phyloP scores from a whole-genome alignment of 2,797 vertebrate species.

The Ammospiza maritima region DNA sequence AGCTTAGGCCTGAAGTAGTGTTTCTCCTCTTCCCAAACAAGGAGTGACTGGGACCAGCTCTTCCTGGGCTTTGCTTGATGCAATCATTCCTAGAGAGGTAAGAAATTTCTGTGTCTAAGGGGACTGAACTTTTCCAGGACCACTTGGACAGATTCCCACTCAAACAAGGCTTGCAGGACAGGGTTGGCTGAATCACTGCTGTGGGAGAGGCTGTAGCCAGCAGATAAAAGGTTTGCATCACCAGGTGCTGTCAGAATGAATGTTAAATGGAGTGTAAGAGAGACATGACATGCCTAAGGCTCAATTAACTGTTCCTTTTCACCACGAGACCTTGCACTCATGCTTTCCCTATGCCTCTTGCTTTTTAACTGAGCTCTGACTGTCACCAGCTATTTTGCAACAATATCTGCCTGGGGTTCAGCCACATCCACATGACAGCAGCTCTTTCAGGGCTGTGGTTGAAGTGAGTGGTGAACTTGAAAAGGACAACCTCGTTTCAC shows the following conservation, averaged over 20 bases:
- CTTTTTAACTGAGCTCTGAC: not conserved
- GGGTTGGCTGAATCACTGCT: not conserved
- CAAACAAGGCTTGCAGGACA: not conserved
- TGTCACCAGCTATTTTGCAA: not conserved
- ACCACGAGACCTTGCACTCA: not conserved
- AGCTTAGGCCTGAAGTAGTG: not conserved
- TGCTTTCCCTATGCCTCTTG: not conserved
- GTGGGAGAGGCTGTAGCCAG: not conserved
- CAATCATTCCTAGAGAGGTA: not conserved
- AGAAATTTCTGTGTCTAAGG: not conserved
- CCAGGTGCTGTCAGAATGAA: not conserved
- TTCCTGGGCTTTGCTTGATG: not conserved
- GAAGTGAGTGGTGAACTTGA: not conserved
- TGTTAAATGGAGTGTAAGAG: constrained; percentile 2
- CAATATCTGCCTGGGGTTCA: not conserved
- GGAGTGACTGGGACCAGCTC: not conserved
- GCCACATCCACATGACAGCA: rapidly evolving
- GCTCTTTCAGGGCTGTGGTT: not conserved
- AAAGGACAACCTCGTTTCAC: not conserved
- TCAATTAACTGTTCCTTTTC: constrained; percentile 1
- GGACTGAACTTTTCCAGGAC: not conserved
- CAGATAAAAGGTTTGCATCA: constrained; percentile 3
- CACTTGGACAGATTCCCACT: not conserved
- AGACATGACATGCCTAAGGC: not conserved
- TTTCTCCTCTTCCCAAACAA: not conserved